These are phyloP conservation scores for Charaxes varanes DNA, from an alignment of 1,140 invertebrate species.

Conservation along the genomic window DNA sequence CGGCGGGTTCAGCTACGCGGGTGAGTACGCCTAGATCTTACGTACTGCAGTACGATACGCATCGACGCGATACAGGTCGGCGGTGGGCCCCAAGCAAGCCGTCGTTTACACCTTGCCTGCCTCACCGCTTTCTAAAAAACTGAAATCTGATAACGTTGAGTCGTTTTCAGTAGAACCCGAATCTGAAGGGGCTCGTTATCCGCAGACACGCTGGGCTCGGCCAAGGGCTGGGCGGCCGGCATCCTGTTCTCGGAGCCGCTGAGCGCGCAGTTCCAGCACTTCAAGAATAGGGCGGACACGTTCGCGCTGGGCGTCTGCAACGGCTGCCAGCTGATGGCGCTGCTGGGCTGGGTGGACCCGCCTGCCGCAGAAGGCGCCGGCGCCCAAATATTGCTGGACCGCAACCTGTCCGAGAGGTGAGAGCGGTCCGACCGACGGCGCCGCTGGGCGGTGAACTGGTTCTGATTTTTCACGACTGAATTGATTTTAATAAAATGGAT, in stretches of 20 bases:
- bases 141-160: neutral
- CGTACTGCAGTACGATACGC: no score
- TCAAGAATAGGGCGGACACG: constrained; percentile 84
- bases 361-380: constrained; percentile 31
- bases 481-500: no score
- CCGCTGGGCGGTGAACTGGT: no score
- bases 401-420: constrained; percentile 89
- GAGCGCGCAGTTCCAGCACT: constrained; percentile 81
- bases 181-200: neutral
- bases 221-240: constrained; percentile 97
- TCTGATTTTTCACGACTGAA: no score
- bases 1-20: constrained; percentile 98
- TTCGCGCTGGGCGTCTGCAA: constrained; percentile 98
- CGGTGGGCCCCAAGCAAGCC: no score
- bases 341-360: constrained; percentile 88
- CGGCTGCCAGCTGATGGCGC: constrained; percentile 95
- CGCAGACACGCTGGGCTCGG: constrained; percentile 94
- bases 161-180: neutral
- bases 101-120: no score
- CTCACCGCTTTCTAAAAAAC: no score
- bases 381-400: constrained; percentile 84
- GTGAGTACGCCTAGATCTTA: constrained; percentile 54
- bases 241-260: constrained; percentile 84
- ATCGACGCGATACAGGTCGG: no score
- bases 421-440: no score